phyloP scores from a whole-genome alignment of 2,888 invertebrate genomes.

The Anagyrus pseudococci region DNA sequence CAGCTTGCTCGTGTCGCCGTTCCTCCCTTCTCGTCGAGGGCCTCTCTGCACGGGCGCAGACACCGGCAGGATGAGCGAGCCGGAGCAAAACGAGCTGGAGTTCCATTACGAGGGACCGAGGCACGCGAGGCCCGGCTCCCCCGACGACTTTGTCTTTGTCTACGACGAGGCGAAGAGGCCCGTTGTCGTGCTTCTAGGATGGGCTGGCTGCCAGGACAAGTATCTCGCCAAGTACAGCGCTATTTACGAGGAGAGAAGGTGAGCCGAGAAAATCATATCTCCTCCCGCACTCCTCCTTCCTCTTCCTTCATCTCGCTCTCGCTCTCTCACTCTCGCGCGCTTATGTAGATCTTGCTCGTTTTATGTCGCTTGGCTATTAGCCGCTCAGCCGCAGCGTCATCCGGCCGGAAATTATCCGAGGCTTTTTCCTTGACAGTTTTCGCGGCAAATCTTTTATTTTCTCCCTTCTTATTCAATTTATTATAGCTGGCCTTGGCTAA shows the following conservation, averaged over 20 bases:
- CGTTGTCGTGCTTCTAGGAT: constrained; percentile 76
- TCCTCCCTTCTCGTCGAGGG: background rate
- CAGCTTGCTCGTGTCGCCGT: background rate
- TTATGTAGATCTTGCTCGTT: background rate
- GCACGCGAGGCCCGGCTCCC: background rate
- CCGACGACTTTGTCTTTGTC: constrained; percentile 35
- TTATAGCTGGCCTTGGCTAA: too few species aligned
- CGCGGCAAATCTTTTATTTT: too few species aligned
- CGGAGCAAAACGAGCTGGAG: background rate
- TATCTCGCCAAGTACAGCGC: constrained; percentile 80
- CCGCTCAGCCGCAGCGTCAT: too few species aligned
- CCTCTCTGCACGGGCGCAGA: background rate
- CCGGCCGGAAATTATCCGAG: too few species aligned
- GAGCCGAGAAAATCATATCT: background rate
- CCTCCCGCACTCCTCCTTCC: background rate
- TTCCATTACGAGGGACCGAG: background rate
- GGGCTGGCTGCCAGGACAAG: constrained; percentile 82
- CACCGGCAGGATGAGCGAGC: background rate
- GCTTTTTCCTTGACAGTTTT: too few species aligned
- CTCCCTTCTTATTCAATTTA: too few species aligned
- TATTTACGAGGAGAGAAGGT: constrained; percentile 80
- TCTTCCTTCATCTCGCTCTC: background rate
- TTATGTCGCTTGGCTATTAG: too few species aligned
- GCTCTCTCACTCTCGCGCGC: background rate
- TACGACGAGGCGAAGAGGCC: constrained; percentile 68